A percentile compares a stretch with the other conserved stretches of the same genome.
Conservation (phyloP, 2,113 vertebrate genomes). For the Ammodytes marinus region DNA sequence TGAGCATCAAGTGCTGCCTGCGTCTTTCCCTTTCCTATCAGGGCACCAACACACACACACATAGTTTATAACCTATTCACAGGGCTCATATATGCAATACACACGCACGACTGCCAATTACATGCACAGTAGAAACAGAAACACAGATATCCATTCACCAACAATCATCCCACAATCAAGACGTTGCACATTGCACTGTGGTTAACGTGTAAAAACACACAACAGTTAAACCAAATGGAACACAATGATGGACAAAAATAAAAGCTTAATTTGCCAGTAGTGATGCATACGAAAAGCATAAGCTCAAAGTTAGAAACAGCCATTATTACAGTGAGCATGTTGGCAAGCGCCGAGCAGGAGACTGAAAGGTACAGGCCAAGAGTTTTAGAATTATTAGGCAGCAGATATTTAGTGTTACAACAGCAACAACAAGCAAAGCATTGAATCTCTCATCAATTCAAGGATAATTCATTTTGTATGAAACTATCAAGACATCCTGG, state of each 20-base stretch:
- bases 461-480: not conserved
- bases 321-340: constrained; percentile 89
- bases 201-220: constrained; percentile 86
- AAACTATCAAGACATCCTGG: constrained; percentile 7
- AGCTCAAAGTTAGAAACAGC: constrained; percentile 89
- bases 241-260: constrained; percentile 85
- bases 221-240: constrained; percentile 64
- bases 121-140: constrained; percentile 85
- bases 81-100: constrained; percentile 28
- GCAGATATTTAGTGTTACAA: constrained; percentile 22
- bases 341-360: constrained; percentile 85
- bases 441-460: constrained; percentile 14
- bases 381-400: constrained; percentile 22
- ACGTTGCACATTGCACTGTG: constrained; percentile 84
- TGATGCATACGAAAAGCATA: constrained; percentile 84
- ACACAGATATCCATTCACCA: constrained; percentile 77
- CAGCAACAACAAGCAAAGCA: constrained; percentile 32
- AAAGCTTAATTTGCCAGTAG: constrained; percentile 84
- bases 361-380: constrained; percentile 79
- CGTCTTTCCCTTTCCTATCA: constrained; percentile 94
- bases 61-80: constrained; percentile 28
- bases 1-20: constrained; percentile 94
- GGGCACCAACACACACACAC: constrained; percentile 82
- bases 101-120: constrained; percentile 62
- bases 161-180: constrained; percentile 67